Percentiles rank a stretch among this genome's conserved stretches.
Conservation (phyloP, 2,113 vertebrate species). For the Abramis brama region DNA sequence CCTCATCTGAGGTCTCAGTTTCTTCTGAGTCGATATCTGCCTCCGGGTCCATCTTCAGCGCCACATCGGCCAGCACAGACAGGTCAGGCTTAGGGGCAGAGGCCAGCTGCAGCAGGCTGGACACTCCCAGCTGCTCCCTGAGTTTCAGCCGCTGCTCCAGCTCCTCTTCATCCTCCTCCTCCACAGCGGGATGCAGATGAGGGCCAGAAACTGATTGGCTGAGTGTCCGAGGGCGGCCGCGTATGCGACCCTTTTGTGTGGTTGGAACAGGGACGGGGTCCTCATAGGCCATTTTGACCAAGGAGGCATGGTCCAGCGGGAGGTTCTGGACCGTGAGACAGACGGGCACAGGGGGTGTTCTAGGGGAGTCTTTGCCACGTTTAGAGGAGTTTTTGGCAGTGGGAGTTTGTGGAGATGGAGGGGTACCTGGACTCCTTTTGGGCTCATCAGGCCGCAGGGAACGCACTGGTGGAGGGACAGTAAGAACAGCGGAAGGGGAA, state of each 20-base stretch:
- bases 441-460: constrained; percentile 65
- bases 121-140: constrained; percentile 76
- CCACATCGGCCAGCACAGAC: constrained; percentile 82
- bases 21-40: constrained; percentile 79
- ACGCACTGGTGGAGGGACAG: constrained; percentile 70
- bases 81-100: constrained; percentile 75
- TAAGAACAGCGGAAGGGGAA: constrained; percentile 57
- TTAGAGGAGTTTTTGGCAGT: constrained; percentile 66
- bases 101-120: constrained; percentile 78
- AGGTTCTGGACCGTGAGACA: constrained; percentile 88
- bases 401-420: constrained; percentile 59
- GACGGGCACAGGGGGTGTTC: constrained; percentile 61
- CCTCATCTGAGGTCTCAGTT: constrained; percentile 83
- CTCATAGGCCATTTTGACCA: constrained; percentile 82
- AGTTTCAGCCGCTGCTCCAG: constrained; percentile 68
- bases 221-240: constrained; percentile 67
- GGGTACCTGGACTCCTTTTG: constrained; percentile 60
- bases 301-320: constrained; percentile 86
- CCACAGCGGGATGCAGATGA: constrained; percentile 62
- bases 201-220: constrained; percentile 60
- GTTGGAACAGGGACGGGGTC: constrained; percentile 62
- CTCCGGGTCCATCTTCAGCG: constrained; percentile 82
- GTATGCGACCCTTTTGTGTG: constrained; percentile 68
- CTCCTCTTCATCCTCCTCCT: constrained; percentile 71
- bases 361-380: constrained; percentile 70